These are phyloP conservation scores for Rhea americana DNA, from an alignment of 2,113 vertebrate genomes.

Conservation along the genomic window DNA sequence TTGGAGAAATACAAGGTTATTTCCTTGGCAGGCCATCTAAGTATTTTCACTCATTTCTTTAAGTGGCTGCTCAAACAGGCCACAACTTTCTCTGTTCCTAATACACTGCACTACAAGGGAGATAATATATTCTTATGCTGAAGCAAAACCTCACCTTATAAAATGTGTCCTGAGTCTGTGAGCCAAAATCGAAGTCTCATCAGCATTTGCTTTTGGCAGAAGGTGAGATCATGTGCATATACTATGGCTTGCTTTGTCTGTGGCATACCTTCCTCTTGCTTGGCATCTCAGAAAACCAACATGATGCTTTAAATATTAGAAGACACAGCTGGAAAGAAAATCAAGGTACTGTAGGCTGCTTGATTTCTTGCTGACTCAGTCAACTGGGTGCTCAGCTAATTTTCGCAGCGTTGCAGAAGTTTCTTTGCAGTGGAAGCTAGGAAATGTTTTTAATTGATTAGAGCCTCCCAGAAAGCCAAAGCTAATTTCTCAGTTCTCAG, in stretches of 20 bases:
- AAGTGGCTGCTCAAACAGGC: background rate
- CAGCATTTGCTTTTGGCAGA: background rate
- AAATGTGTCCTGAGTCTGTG: background rate
- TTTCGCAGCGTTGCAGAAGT: background rate
- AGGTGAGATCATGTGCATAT: background rate
- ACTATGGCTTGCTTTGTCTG: background rate
- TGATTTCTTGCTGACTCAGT: background rate
- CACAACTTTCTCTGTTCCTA: background rate
- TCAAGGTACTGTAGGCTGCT: accelerated
- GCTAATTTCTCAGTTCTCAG: conserved; percentile 20
- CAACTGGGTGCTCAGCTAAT: background rate
- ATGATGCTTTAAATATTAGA: background rate
- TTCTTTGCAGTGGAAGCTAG: background rate
- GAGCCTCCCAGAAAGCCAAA: conserved; percentile 21
- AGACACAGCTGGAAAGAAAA: background rate
- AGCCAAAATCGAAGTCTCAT: background rate
- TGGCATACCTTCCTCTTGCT: background rate
- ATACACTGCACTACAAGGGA: background rate
- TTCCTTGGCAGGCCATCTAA: conserved; percentile 6
- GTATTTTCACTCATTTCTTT: background rate
- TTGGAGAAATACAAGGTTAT: conserved; percentile 1
- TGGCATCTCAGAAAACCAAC: background rate
- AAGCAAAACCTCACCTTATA: background rate
- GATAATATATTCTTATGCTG: background rate
- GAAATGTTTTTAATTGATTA: conserved; percentile 35